Conservation (phyloP, 2,113 vertebrate genomes). For the Macquaria australasica region DNA sequence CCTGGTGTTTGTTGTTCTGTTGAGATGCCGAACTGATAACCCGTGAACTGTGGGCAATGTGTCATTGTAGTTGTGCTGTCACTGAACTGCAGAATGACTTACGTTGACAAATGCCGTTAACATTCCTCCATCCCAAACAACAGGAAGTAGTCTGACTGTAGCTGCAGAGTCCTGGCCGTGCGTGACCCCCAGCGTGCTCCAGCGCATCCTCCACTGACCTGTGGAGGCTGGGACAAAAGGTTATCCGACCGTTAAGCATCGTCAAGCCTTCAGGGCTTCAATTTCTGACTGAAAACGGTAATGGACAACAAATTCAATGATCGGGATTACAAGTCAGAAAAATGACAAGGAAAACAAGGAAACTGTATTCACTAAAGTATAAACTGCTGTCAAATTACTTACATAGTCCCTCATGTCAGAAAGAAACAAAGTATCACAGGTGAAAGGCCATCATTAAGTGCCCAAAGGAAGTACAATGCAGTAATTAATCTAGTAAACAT, state of each 20-base stretch:
- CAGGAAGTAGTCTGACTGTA: constrained; percentile 67
- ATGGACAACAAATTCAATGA: neutral
- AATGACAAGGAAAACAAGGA: neutral
- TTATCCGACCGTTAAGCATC: constrained; percentile 47
- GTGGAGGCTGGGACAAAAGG: constrained; percentile 46
- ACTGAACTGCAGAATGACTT: constrained; percentile 54
- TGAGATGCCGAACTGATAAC: constrained; percentile 37
- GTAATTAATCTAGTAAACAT: neutral
- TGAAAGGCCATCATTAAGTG: neutral
- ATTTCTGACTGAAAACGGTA: neutral
- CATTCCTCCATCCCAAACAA: constrained; percentile 82
- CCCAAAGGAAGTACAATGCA: neutral
- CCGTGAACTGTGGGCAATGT: constrained; percentile 34
- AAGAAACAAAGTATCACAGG: neutral
- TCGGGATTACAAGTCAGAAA: neutral
- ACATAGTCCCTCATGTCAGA: too few relatives aligned
- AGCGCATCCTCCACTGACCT: constrained; percentile 53
- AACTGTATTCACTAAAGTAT: neutral
- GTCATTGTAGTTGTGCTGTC: constrained; percentile 18
- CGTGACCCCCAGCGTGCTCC: constrained; percentile 24
- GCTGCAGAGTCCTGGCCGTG: constrained; percentile 58
- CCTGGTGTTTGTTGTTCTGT: constrained; percentile 1
- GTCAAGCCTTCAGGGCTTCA: constrained; percentile 8
- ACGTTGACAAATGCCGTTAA: constrained; percentile 77
- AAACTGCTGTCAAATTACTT: neutral